Percentiles rank a stretch among this genome's conserved stretches.
phyloP scores from a whole-genome alignment of 2,797 vertebrate genomes.

The Paramormyrops hopkinsi region DNA sequence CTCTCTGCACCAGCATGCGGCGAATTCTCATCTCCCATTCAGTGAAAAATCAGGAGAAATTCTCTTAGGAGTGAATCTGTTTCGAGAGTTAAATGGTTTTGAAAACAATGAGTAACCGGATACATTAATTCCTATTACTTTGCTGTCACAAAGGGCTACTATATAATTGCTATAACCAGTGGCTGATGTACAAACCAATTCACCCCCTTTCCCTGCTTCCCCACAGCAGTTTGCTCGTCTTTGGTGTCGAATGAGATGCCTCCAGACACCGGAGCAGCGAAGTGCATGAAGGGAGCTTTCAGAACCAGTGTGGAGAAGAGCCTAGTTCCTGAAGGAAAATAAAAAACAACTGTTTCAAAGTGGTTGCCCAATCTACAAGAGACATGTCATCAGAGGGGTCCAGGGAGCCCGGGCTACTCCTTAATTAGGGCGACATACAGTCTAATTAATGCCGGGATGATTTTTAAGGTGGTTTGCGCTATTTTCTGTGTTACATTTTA shows the following conservation, averaged over 20 bases:
- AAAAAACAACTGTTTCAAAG: background rate
- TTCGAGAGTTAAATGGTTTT: background rate
- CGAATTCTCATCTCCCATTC: background rate
- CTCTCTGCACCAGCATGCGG: background rate
- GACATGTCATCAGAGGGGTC: background rate
- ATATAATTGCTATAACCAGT: background rate
- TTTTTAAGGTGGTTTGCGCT: background rate
- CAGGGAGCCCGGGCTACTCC: background rate
- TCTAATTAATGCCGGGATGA: background rate
- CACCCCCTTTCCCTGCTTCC: background rate
- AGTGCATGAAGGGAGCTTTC: background rate
- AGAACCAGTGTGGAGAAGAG: background rate
- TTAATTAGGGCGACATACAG: background rate
- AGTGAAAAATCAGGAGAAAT: background rate
- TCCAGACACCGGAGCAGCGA: background rate
- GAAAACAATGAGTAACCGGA: background rate
- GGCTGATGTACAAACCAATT: conserved; percentile 28
- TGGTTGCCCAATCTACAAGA: background rate
- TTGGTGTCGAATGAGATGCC: background rate
- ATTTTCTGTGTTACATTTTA: background rate
- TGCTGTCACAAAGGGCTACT: background rate
- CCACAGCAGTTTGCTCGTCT: background rate
- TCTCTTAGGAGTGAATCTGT: background rate
- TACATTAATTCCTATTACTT: background rate
- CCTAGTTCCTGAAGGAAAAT: background rate